phyloP scores from a whole-genome alignment of 2,113 vertebrate genomes.

The Seriola aureovittata region DNA sequence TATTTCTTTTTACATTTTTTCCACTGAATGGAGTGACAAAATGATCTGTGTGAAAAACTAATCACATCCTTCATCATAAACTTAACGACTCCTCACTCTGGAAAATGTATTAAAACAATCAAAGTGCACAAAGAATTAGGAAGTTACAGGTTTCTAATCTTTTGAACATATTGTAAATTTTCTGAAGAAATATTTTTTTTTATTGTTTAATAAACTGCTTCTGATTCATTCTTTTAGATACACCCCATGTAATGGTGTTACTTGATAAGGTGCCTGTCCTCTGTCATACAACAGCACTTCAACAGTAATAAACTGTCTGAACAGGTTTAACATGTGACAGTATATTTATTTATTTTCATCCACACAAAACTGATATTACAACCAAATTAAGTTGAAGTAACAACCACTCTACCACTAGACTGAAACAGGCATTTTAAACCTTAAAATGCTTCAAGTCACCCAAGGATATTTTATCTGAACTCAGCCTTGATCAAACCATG shows the following conservation, averaged over 20 bases:
- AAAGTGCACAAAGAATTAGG: conserved; percentile 62
- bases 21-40: neutral
- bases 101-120: conserved; percentile 82
- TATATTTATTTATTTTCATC: conserved; percentile 20
- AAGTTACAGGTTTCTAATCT: neutral
- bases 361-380: conserved; percentile 20
- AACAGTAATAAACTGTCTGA: neutral
- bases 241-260: neutral
- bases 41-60: neutral
- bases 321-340: neutral
- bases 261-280: neutral
- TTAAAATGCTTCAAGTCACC: conserved; percentile 33
- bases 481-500: neutral
- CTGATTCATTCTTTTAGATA: neutral
- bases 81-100: neutral
- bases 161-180: neutral
- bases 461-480: conserved; percentile 6
- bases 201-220: conserved; percentile 29
- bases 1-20: no score
- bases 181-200: conserved; percentile 39
- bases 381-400: neutral
- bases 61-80: neutral
- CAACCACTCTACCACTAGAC: neutral
- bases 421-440: conserved; percentile 4
- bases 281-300: neutral